Conservation (phyloP, 2,113 vertebrate genomes). For the Carassius carassius region DNA sequence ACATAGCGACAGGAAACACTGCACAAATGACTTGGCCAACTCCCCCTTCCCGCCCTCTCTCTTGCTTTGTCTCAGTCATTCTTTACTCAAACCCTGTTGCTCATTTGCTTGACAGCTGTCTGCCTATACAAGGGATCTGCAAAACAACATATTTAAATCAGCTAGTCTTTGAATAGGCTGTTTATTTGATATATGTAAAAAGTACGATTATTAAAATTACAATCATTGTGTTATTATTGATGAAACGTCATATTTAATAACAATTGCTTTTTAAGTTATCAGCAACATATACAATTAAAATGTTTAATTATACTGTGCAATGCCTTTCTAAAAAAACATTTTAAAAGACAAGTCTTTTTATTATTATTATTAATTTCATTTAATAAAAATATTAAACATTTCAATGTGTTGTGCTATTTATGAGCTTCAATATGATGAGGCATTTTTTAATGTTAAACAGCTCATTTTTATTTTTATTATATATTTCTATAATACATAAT, state of each 20-base stretch:
- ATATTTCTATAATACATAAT: neutral
- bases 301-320: neutral
- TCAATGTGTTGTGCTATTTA: neutral
- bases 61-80: neutral
- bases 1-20: conserved; percentile 58
- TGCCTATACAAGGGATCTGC: neutral
- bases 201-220: too few relatives aligned
- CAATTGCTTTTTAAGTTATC: neutral
- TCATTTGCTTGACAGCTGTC: conserved; percentile 24
- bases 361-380: too few relatives aligned
- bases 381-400: too few relatives aligned
- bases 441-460: neutral
- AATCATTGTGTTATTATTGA: too few relatives aligned
- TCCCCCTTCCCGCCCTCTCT: conserved; percentile 8
- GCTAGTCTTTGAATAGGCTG: neutral
- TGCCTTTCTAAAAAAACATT: neutral
- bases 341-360: neutral
- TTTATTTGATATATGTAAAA: neutral
- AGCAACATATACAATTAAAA: neutral
- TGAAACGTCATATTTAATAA: too few relatives aligned
- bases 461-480: too few relatives aligned
- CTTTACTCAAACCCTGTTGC: neutral
- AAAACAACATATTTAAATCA: neutral
- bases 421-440: neutral
- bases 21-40: neutral